phyloP scores from a whole-genome alignment of 2,888 invertebrate species.

The Ectemnius cavifrons region DNA sequence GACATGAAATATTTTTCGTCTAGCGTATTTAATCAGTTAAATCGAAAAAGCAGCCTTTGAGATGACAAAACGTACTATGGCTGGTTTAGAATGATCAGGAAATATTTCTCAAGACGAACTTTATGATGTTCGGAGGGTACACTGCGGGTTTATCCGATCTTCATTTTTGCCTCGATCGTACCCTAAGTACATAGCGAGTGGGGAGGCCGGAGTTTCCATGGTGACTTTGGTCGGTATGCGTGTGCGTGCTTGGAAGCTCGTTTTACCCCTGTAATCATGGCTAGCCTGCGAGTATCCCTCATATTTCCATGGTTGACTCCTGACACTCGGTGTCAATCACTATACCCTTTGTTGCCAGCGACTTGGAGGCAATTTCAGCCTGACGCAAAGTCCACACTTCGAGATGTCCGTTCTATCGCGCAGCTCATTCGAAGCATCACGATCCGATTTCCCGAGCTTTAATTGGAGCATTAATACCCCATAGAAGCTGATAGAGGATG shows the following conservation, averaged over 20 bases:
- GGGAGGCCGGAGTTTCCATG: slow-evolving; percentile 36
- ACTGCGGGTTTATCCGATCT: slow-evolving; percentile 23
- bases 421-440: too few relatives aligned
- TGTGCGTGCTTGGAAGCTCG: slow-evolving; percentile 25
- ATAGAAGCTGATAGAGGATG: too few relatives aligned
- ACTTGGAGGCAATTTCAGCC: neutral
- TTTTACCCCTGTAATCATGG: slow-evolving; percentile 34
- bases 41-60: too few relatives aligned
- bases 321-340: slow-evolving; percentile 16
- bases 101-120: neutral
- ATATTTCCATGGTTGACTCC: slow-evolving; percentile 19
- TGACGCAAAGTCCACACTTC: slow-evolving; percentile 1
- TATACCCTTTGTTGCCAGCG: slow-evolving; percentile 9
- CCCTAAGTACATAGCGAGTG: slow-evolving; percentile 11
- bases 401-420: neutral
- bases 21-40: too few relatives aligned
- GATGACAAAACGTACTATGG: too few relatives aligned
- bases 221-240: slow-evolving; percentile 32
- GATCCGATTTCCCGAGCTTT: too few relatives aligned
- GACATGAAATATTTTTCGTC: too few relatives aligned
- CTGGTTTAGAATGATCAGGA: too few relatives aligned
- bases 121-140: slow-evolving; percentile 1
- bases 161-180: slow-evolving; percentile 19
- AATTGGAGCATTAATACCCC: too few relatives aligned
- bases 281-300: slow-evolving; percentile 20